A percentile compares a stretch with the other conserved stretches of the same genome.
These are phyloP conservation scores for Trypoxylon attenuatum DNA, from an alignment of 2,888 invertebrate species.

Conservation along the genomic window DNA sequence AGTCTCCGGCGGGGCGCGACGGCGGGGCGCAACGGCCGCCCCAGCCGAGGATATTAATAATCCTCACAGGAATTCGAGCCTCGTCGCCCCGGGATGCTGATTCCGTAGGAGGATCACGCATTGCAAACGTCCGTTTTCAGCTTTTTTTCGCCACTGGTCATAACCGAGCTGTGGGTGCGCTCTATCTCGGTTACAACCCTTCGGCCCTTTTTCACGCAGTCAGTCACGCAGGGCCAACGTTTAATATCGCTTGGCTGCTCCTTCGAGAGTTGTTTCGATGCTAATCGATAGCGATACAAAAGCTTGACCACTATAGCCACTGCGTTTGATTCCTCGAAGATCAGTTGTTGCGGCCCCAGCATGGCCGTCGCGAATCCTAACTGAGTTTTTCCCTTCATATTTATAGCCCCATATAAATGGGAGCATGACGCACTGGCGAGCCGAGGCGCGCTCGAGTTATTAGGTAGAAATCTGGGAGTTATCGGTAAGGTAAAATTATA, in stretches of 20 bases:
- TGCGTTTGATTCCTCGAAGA: not conserved
- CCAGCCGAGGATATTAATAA: conserved; percentile 49
- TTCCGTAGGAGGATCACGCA: conserved; percentile 16
- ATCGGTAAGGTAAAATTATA: not conserved
- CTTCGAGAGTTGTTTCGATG: not conserved
- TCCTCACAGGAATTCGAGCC: conserved; percentile 18
- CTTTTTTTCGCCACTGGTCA: not conserved
- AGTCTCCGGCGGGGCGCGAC: conserved; percentile 24
- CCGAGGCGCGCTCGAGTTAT: not conserved
- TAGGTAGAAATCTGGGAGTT: not conserved
- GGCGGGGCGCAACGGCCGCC: conserved; percentile 4
- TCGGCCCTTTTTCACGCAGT: not conserved
- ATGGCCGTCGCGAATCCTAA: not conserved
- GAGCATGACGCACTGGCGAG: not conserved
- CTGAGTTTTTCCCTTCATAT: not conserved
- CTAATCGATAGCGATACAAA: not conserved
- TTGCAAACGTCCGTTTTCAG: not conserved
- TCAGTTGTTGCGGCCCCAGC: not conserved
- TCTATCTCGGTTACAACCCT: too few relatives aligned
- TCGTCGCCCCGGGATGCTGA: conserved; percentile 3
- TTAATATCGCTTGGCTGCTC: not conserved
- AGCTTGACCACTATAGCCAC: not conserved
- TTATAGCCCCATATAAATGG: not conserved
- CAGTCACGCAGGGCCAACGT: not conserved
- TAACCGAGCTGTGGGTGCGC: too few relatives aligned